Percentiles rank a stretch among this genome's conserved stretches.
Conservation (phyloP, 2,888 invertebrate species). For the Alitta virens region DNA sequence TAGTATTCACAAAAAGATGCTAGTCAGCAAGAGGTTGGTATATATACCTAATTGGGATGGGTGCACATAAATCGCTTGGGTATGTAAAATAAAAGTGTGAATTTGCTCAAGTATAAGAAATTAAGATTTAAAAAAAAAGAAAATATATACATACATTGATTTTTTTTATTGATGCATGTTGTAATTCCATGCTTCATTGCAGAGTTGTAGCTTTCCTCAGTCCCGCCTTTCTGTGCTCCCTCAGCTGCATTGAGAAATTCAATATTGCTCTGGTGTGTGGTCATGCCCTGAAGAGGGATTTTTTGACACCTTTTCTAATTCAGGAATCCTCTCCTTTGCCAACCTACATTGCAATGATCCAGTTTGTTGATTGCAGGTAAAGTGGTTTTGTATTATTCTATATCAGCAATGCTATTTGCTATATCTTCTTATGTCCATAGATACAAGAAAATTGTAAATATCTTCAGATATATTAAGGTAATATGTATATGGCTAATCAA, state of each 20-base stretch:
- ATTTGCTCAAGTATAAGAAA: too few species aligned
- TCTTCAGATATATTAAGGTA: too few species aligned
- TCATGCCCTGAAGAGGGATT: constrained; percentile 29
- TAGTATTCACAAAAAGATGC: constrained; percentile 38
- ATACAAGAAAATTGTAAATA: too few species aligned
- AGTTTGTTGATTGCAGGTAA: constrained; percentile 49
- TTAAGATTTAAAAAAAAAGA: background rate
- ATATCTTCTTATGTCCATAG: too few species aligned
- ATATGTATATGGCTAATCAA: too few species aligned
- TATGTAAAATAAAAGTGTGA: too few species aligned
- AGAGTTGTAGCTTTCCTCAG: constrained; percentile 44
- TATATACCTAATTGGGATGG: too few species aligned
- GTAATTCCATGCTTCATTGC: too few species aligned
- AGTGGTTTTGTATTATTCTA: too few species aligned
- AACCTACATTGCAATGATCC: constrained; percentile 45
- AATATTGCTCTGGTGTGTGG: constrained; percentile 50
- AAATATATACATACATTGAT: background rate
- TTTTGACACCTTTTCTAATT: constrained; percentile 43
- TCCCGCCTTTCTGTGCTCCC: constrained; percentile 35
- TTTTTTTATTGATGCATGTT: too few species aligned
- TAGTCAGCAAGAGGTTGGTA: constrained; percentile 35
- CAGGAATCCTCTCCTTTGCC: constrained; percentile 37
- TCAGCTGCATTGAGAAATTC: constrained; percentile 45
- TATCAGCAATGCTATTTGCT: too few species aligned
- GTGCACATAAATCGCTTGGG: too few species aligned